phyloP scores from a whole-genome alignment of 2,888 invertebrate genomes.

The Petrolisthes cinctipes region DNA sequence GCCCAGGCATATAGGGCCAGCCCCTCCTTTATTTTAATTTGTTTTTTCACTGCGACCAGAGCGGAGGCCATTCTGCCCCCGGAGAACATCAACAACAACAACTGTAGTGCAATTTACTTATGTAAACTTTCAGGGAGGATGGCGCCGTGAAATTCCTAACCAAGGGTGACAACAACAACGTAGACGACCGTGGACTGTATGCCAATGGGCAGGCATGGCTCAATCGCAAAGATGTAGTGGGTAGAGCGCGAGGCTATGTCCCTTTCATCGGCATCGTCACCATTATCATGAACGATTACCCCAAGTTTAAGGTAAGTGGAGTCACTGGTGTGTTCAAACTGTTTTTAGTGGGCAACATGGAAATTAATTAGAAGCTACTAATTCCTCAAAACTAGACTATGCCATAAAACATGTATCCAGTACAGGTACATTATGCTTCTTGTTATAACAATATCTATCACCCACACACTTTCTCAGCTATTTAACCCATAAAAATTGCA shows the following conservation, averaged over 20 bases:
- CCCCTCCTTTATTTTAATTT: constrained; percentile 3
- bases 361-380: too few relatives aligned
- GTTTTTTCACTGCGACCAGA: background rate
- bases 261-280: constrained; percentile 98
- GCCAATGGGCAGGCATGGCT: constrained; percentile 99
- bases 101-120: background rate
- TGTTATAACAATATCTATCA: too few relatives aligned
- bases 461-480: too few relatives aligned
- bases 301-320: constrained; percentile 87
- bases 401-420: too few relatives aligned
- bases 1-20: too few relatives aligned
- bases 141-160: constrained; percentile 93
- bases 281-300: constrained; percentile 99
- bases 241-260: constrained; percentile 94
- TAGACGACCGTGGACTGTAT: constrained; percentile 98
- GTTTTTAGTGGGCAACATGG: too few relatives aligned
- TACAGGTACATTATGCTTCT: too few relatives aligned
- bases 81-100: too few relatives aligned
- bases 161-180: constrained; percentile 99
- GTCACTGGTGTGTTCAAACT: too few relatives aligned
- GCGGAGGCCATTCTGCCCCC: too few relatives aligned
- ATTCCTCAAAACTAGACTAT: too few relatives aligned
- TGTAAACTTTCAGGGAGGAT: constrained; percentile 36
- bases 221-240: constrained; percentile 96
- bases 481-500: too few relatives aligned